Evolutionary conservation across 2,797 vertebrate species (phyloP).

Genomic region (Nasua narica): DNA sequence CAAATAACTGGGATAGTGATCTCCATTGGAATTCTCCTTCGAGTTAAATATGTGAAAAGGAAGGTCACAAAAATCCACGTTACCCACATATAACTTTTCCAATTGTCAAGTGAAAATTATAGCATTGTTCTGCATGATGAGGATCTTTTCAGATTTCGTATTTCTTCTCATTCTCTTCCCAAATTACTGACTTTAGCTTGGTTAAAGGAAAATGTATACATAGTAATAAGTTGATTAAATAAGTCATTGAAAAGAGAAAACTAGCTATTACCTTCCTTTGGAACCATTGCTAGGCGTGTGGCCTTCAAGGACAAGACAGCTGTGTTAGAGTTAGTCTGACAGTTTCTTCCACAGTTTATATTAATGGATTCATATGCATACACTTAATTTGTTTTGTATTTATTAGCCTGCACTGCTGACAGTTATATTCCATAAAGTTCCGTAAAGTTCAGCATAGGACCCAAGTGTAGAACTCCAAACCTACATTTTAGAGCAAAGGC

Average conservation of each 20-base stretch:
- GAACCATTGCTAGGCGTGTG: neutral
- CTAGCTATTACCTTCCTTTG: neutral
- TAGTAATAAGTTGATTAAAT: neutral
- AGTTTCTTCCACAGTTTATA: neutral
- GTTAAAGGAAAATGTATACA: neutral
- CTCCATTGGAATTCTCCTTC: neutral
- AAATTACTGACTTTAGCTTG: neutral
- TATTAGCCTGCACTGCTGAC: neutral
- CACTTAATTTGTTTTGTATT: neutral
- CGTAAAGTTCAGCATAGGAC: neutral
- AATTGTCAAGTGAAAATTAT: neutral
- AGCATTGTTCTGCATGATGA: neutral
- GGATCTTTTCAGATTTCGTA: neutral
- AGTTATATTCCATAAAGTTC: conserved; percentile 8
- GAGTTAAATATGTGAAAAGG: neutral
- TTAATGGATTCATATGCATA: neutral
- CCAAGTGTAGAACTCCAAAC: conserved; percentile 12
- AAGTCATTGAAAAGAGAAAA: neutral
- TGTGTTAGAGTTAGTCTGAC: neutral
- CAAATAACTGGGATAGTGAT: neutral
- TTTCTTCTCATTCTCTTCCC: conserved; percentile 15
- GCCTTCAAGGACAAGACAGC: neutral
- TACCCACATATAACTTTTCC: neutral
- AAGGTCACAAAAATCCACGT: neutral
- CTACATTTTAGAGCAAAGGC: conserved; percentile 28